phyloP scores from a whole-genome alignment of 2,888 invertebrate species.

The Dastarcus helophoroides region DNA sequence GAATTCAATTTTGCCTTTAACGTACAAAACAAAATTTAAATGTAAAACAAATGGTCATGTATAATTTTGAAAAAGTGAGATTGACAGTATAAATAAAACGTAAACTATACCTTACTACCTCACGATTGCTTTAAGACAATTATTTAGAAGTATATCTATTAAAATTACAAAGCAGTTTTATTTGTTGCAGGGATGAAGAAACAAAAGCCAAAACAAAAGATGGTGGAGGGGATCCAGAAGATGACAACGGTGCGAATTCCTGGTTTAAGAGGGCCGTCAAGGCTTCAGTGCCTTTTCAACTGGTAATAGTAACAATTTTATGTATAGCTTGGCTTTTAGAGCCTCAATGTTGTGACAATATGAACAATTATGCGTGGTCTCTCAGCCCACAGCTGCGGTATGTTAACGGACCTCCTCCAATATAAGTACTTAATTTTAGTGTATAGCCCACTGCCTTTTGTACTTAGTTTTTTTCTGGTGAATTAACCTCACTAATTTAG shows the following conservation, averaged over 20 bases:
- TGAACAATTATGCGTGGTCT: constrained; percentile 64
- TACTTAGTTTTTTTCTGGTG: constrained; percentile 12
- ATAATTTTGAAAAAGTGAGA: too few relatives aligned
- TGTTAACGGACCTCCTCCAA: constrained; percentile 72
- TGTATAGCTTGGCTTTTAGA: constrained; percentile 64
- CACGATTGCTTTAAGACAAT: too few relatives aligned
- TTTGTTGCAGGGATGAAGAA: constrained; percentile 25
- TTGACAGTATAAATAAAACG: too few relatives aligned
- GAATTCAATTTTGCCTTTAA: too few relatives aligned
- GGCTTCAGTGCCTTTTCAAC: constrained; percentile 65
- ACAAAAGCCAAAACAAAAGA: constrained; percentile 27
- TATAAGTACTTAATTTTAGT: constrained; percentile 38
- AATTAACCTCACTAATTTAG: not conserved
- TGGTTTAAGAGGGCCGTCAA: constrained; percentile 63
- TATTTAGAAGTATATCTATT: too few relatives aligned
- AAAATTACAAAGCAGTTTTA: not conserved
- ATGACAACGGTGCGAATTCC: constrained; percentile 38
- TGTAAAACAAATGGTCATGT: too few relatives aligned
- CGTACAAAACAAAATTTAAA: too few relatives aligned
- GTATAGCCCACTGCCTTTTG: constrained; percentile 13
- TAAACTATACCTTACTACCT: too few relatives aligned
- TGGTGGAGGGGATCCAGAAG: constrained; percentile 47
- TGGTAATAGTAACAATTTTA: constrained; percentile 61
- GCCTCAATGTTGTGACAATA: constrained; percentile 66
- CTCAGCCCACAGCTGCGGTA: constrained; percentile 72